Percentiles rank a stretch among this genome's conserved stretches.
phyloP scores from a whole-genome alignment of 2,888 invertebrate genomes.

The Synanthedon vespiformis region DNA sequence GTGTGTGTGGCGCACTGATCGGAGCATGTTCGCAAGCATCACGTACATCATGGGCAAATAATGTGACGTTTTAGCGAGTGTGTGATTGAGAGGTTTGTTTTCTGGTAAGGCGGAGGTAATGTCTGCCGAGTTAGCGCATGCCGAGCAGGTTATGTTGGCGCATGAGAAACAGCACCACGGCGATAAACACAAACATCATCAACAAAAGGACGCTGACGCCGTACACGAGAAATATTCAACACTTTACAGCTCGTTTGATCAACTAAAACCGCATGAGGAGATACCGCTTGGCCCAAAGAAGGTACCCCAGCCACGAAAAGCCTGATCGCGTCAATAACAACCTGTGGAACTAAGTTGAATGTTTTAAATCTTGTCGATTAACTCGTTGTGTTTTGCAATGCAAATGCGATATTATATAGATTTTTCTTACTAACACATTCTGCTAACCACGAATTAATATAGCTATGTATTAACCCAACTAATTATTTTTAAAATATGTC shows the following conservation, averaged over 20 bases:
- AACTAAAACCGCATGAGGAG: conserved; percentile 51
- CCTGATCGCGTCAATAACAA: too few species aligned
- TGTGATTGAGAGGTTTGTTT: conserved; percentile 61
- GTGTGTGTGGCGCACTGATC: conserved; percentile 12
- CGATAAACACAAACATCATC: conserved; percentile 39
- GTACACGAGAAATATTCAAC: conserved; percentile 49
- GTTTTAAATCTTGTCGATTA: too few species aligned
- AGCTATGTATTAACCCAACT: background rate
- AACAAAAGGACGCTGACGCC: conserved; percentile 22
- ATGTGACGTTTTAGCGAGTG: conserved; percentile 21
- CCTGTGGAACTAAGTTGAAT: too few species aligned
- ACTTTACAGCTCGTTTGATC: conserved; percentile 58
- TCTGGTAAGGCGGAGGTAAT: conserved; percentile 65
- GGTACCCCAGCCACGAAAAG: conserved; percentile 26
- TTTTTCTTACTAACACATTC: too few species aligned
- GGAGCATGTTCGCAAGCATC: conserved; percentile 38
- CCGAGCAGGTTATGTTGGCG: conserved; percentile 66
- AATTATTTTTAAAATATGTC: background rate
- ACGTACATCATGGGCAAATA: conserved; percentile 28
- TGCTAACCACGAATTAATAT: background rate
- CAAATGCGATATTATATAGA: too few species aligned
- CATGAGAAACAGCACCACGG: conserved; percentile 60
- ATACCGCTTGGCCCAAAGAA: conserved; percentile 48
- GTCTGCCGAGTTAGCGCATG: conserved; percentile 65
- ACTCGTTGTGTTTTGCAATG: too few species aligned